phyloP scores from a whole-genome alignment of 2,888 invertebrate species.

The Microchrysa polita region DNA sequence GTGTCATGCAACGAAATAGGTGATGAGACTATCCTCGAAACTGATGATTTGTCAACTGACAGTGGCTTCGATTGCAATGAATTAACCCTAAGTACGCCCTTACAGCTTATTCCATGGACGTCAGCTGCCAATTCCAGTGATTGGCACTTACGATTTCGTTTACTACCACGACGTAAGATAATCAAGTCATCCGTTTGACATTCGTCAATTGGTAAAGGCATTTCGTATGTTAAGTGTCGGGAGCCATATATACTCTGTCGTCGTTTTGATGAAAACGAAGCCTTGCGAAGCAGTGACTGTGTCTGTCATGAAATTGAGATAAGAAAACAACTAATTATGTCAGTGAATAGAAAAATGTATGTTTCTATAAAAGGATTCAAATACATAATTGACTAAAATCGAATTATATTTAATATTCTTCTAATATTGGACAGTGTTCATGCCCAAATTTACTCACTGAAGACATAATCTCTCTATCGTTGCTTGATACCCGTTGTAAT shows the following conservation, averaged over 20 bases:
- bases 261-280: conserved; percentile 60
- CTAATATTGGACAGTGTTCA: no score
- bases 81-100: conserved; percentile 56
- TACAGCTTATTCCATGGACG: conserved; percentile 28
- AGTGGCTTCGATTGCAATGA: conserved; percentile 60
- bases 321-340: background rate
- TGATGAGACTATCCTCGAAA: conserved; percentile 66
- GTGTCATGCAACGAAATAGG: conserved; percentile 60
- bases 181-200: conserved; percentile 67
- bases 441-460: conserved; percentile 45
- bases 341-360: background rate
- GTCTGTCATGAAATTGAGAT: conserved; percentile 52
- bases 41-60: conserved; percentile 59
- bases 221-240: conserved; percentile 70
- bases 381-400: no score
- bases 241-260: conserved; percentile 67
- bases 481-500: conserved; percentile 54
- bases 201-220: conserved; percentile 70
- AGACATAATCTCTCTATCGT: conserved; percentile 50
- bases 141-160: conserved; percentile 48
- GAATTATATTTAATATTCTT: no score
- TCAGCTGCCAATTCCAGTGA: conserved; percentile 39
- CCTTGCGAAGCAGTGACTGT: conserved; percentile 60
- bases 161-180: conserved; percentile 27
- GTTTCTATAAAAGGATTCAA: no score